phyloP scores from a whole-genome alignment of 2,113 vertebrate species.

The Saccopteryx leptura region DNA sequence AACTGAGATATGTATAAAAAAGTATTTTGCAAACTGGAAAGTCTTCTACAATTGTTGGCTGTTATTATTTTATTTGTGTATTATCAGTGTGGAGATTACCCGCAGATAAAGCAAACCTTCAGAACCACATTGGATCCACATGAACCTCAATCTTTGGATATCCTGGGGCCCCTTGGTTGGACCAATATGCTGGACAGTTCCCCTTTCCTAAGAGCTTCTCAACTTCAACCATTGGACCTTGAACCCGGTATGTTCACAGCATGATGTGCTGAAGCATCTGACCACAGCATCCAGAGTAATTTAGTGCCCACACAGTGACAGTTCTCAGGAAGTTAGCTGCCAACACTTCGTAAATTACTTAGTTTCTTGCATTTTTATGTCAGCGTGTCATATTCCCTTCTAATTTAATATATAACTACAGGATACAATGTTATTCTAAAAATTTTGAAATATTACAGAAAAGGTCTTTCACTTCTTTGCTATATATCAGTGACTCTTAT shows the following conservation, averaged over 20 bases:
- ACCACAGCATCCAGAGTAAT: conserved; percentile 38
- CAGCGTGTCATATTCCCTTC: conserved; percentile 70
- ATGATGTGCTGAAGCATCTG: neutral
- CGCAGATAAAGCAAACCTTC: neutral
- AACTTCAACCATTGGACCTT: neutral
- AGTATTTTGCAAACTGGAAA: neutral
- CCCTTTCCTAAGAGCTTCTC: neutral
- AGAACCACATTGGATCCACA: neutral
- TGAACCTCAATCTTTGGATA: neutral
- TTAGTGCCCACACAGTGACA: conserved; percentile 36
- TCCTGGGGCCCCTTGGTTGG: rapidly evolving
- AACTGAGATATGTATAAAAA: neutral
- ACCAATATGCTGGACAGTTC: neutral
- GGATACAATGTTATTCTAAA: conserved; percentile 65
- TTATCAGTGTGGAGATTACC: neutral
- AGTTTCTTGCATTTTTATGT: conserved; percentile 72
- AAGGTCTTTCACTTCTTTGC: conserved; percentile 45
- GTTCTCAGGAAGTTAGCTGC: conserved; percentile 47
- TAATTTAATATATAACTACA: conserved; percentile 78
- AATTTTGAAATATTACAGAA: conserved; percentile 70
- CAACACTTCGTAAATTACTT: conserved; percentile 75
- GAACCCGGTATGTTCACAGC: conserved; percentile 2
- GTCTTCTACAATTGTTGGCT: neutral
- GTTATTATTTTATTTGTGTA: neutral
- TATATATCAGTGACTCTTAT: neutral